Percentiles rank a stretch among this genome's conserved stretches.
These are phyloP conservation scores for Struthidea cinerea DNA, from an alignment of 2,113 vertebrate species.

Conservation along the genomic window DNA sequence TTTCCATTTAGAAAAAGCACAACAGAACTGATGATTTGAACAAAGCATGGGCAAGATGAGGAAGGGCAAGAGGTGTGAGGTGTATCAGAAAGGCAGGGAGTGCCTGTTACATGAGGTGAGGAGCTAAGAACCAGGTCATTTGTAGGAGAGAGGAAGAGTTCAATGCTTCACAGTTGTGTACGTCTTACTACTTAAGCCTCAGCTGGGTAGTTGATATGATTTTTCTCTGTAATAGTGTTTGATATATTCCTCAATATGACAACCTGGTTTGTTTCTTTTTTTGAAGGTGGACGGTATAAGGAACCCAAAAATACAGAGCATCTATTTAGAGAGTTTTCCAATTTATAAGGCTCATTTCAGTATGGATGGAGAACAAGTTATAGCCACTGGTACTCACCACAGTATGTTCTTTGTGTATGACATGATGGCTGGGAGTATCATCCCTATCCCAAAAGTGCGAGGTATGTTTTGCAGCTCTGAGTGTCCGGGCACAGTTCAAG, in stretches of 20 bases:
- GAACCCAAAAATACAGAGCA: slow-evolving; percentile 93
- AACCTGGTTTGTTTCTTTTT: neutral
- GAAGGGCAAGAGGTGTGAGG: neutral
- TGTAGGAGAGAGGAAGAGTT: neutral
- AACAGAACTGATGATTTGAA: neutral
- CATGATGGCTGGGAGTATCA: slow-evolving; percentile 89
- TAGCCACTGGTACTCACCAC: slow-evolving; percentile 85
- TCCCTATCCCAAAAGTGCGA: slow-evolving; percentile 80
- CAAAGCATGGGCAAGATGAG: neutral
- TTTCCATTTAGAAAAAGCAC: neutral
- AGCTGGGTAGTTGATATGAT: neutral
- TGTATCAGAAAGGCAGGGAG: neutral
- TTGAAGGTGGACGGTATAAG: slow-evolving; percentile 88
- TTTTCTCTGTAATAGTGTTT: neutral
- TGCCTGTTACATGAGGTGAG: neutral
- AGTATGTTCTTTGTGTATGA: slow-evolving; percentile 93
- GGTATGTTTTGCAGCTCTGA: slow-evolving; percentile 68
- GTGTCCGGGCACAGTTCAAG: neutral
- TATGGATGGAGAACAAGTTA: slow-evolving; percentile 82
- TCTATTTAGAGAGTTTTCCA: slow-evolving; percentile 89
- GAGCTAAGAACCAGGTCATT: neutral
- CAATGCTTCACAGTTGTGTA: neutral
- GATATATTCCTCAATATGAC: neutral
- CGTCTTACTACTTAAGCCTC: neutral
- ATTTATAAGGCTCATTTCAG: slow-evolving; percentile 86